phyloP scores from a whole-genome alignment of 2,113 vertebrate species.

The Rattus norvegicus region GRCr8 NC_086029.1:31718001-31718500 shows the following conservation, averaged over 20 bases:
- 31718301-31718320: background rate
- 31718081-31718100: no score
- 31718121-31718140: no score
- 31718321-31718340: background rate
- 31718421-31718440: background rate
- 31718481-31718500: background rate
- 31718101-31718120: no score
- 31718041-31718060: no score
- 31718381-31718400: background rate
- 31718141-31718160: no score
- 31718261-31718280: background rate
- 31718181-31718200: no score
- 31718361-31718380: background rate
- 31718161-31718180: no score
- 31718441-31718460: background rate
- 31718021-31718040: no score
- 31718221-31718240: no score
- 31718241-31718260: background rate
- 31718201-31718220: no score
- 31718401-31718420: background rate
- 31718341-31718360: background rate
- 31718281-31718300: background rate
- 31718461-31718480: background rate
- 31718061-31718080: no score
- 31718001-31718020: background rate